phyloP scores from a whole-genome alignment of 1,140 invertebrate species.

The Wiebesia pumilae region DNA sequence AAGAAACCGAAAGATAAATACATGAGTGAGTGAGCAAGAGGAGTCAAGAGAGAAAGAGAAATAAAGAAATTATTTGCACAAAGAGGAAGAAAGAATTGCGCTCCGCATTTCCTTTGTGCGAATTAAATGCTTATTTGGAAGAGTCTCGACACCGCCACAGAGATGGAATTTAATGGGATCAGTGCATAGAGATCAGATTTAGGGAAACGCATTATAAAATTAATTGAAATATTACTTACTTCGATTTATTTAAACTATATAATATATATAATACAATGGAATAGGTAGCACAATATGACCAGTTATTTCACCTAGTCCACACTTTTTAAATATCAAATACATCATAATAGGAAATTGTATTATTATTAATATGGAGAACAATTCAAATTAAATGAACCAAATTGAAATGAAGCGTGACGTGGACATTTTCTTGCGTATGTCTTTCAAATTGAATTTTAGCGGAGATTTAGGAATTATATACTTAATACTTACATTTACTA shows the following conservation, averaged over 20 bases:
- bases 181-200: neutral
- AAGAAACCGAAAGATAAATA: neutral
- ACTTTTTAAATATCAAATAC: neutral
- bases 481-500: neutral
- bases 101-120: neutral
- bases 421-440: neutral
- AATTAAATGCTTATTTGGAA: slow-evolving; percentile 26
- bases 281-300: neutral
- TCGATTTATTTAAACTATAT: slow-evolving; percentile 13
- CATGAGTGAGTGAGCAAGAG: neutral
- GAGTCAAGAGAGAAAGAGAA: neutral
- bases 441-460: neutral
- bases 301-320: neutral
- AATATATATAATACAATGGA: slow-evolving; percentile 18
- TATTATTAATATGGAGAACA: neutral
- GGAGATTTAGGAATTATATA: neutral
- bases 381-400: neutral
- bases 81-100: neutral
- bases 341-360: neutral
- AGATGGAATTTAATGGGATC: slow-evolving; percentile 16
- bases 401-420: no score
- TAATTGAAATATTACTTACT: slow-evolving; percentile 40
- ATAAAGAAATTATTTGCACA: neutral
- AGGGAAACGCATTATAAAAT: neutral
- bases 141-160: neutral